A percentile compares a stretch with the other conserved stretches of the same genome.
Conservation (phyloP, 1,140 invertebrate genomes). For the Drosophila yakuba region DNA sequence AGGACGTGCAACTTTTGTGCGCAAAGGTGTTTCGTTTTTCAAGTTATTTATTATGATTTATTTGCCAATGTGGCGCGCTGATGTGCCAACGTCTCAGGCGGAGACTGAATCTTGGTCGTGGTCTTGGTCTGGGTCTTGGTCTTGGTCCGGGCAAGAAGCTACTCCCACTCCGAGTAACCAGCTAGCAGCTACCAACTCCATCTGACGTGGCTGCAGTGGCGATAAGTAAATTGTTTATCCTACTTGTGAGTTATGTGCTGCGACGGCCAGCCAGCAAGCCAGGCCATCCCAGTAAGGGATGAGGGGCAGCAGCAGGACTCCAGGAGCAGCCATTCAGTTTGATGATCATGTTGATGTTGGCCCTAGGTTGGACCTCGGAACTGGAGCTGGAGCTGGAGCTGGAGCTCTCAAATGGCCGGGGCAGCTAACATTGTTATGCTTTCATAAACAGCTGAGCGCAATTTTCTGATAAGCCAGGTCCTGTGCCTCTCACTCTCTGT, state of each 20-base stretch:
- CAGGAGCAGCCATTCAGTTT: slow-evolving; percentile 56
- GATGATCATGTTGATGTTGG: slow-evolving; percentile 80
- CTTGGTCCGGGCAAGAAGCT: slow-evolving; percentile 7
- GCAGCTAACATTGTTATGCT: slow-evolving; percentile 79
- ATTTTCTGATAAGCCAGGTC: slow-evolving; percentile 79
- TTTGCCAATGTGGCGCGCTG: slow-evolving; percentile 79
- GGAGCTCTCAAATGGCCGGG: slow-evolving; percentile 48
- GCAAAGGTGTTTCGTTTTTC: slow-evolving; percentile 82
- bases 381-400: slow-evolving; percentile 3
- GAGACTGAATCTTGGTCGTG: slow-evolving; percentile 26
- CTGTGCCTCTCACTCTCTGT: slow-evolving; percentile 22
- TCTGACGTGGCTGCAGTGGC: slow-evolving; percentile 61
- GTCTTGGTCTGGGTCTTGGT: slow-evolving; percentile 5
- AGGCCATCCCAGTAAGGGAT: slow-evolving; percentile 15
- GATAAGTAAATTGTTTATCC: slow-evolving; percentile 84
- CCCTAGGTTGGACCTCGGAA: slow-evolving; percentile 18
- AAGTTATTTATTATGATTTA: slow-evolving; percentile 84
- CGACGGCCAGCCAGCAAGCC: slow-evolving; percentile 47
- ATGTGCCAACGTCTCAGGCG: slow-evolving; percentile 67
- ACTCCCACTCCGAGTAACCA: neutral
- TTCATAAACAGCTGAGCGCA: slow-evolving; percentile 83
- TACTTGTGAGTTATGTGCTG: slow-evolving; percentile 81
- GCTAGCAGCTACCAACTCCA: slow-evolving; percentile 3
- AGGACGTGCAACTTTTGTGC: slow-evolving; percentile 76
- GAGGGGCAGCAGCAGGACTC: slow-evolving; percentile 13